phyloP scores from a whole-genome alignment of 1,140 invertebrate genomes.

The Gonioctena quinquepunctata region DNA sequence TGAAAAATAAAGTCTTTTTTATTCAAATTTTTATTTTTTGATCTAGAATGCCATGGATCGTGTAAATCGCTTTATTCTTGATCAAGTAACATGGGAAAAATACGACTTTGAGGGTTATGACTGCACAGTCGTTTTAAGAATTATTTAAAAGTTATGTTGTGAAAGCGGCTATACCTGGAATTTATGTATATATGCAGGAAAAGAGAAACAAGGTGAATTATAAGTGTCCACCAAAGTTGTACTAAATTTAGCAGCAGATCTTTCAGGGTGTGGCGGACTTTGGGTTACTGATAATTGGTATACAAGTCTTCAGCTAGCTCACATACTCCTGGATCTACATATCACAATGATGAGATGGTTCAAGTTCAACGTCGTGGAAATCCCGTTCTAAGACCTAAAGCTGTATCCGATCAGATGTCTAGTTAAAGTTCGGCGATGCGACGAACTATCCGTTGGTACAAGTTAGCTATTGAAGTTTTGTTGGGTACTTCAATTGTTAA shows the following conservation, averaged over 20 bases:
- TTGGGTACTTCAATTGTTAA: conserved; percentile 48
- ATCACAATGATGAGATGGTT: conserved; percentile 39
- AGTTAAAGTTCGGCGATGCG: background rate
- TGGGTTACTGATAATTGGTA: background rate
- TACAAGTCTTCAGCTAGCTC: background rate
- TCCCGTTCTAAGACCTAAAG: conserved; percentile 41
- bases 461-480: conserved; percentile 45
- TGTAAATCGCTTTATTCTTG: too few species aligned
- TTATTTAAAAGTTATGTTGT: conserved; percentile 26
- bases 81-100: too few species aligned
- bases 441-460: background rate
- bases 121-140: too few species aligned
- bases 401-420: conserved; percentile 51
- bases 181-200: conserved; percentile 39
- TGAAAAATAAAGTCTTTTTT: too few species aligned
- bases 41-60: too few species aligned
- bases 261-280: background rate
- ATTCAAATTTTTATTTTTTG: too few species aligned
- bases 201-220: conserved; percentile 16
- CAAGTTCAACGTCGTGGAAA: conserved; percentile 35
- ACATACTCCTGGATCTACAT: conserved; percentile 31
- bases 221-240: conserved; percentile 2
- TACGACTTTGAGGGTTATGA: too few species aligned
- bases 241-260: conserved; percentile 8
- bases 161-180: conserved; percentile 30